Evolutionary conservation across 2,113 vertebrate genomes (phyloP), one percentile per base, ranked within the genome.

Genomic region (Vulpes vulpes): DNA sequence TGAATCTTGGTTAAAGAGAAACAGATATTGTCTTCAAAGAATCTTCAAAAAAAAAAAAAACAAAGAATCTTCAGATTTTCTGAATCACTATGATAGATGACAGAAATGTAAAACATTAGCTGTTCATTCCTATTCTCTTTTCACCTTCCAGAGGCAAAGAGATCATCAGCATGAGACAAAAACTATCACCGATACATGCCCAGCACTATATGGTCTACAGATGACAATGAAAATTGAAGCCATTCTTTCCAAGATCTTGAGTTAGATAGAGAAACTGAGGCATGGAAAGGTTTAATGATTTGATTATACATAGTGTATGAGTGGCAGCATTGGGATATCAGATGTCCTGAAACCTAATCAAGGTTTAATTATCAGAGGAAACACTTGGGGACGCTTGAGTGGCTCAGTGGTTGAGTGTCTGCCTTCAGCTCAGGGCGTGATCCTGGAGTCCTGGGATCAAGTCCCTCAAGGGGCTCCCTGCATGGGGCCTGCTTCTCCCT

Each of bases 31-130:
- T 35, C 51, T 92, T 87, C 35, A 79, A 88, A n/a, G n/a, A n/a
- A n/a, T n/a, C n/a, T n/a, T n/a, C n/a, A n/a, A n/a, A n/a, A n/a
- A n/a, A n/a, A n/a, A n/a, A n/a, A n/a, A n/a, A n/a, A n/a, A n/a
- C n/a, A n/a, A n/a, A n/a, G n/a, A n/a, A n/a, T 82, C 53, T 86
- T 92, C 53, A 94, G 35, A 76, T 73, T 87, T 67, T 92, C 55
- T 69, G 55, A 90, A 65, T 81, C 6, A 79, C 57, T 86, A 17
- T 11, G 30, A 23, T 38, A 32, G 25, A 38, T 55, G 67, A 82
- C 43, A 92, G 49, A 59, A 67, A 94, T n/a, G 67, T 14, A 49
- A 95, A 57, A 88, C 8, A 8, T 20, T 1, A 60, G 15, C 35
- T 64, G 0, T 80, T 80, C 35, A 53, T 67, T 53, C 87, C 69